Conservation (phyloP, 2,113 vertebrate species). For the Abramis brama region DNA sequence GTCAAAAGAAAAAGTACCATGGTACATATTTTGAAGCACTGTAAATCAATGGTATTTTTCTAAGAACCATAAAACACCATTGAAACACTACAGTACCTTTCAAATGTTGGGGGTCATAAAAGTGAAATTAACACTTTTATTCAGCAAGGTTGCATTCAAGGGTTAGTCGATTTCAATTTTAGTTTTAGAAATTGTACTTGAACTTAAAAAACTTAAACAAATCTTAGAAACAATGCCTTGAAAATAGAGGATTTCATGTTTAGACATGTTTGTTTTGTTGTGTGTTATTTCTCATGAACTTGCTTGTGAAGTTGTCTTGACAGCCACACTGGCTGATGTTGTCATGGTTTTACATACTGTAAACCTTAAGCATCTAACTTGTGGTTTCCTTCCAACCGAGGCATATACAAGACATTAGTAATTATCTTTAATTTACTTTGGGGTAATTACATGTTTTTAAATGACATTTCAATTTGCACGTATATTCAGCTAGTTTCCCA, state of each 20-base stretch:
- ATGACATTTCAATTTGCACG: slow-evolving; percentile 18
- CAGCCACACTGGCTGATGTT: background rate
- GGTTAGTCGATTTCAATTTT: too few relatives aligned
- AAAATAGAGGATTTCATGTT: slow-evolving; percentile 5
- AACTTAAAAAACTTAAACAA: too few relatives aligned
- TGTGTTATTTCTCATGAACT: background rate
- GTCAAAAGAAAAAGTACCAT: background rate
- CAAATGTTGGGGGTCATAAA: background rate
- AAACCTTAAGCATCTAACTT: background rate
- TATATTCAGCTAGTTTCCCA: slow-evolving; percentile 1
- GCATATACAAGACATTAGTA: slow-evolving; percentile 7
- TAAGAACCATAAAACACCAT: background rate
- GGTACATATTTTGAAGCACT: background rate
- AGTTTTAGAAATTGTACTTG: too few relatives aligned
- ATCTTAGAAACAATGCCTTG: too few relatives aligned
- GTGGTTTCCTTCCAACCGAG: background rate
- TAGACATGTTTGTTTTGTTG: slow-evolving; percentile 11
- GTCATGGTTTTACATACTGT: background rate
- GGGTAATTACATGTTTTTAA: background rate
- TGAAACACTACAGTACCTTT: background rate
- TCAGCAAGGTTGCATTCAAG: background rate
- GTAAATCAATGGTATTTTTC: background rate
- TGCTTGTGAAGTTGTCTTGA: background rate
- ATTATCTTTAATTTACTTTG: slow-evolving; percentile 7
- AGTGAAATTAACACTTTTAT: background rate